Percentiles rank a stretch among this genome's conserved stretches.
Conservation (phyloP, 37 sponge, comb jelly and placozoan species). For the Tethya wilhelma region DNA sequence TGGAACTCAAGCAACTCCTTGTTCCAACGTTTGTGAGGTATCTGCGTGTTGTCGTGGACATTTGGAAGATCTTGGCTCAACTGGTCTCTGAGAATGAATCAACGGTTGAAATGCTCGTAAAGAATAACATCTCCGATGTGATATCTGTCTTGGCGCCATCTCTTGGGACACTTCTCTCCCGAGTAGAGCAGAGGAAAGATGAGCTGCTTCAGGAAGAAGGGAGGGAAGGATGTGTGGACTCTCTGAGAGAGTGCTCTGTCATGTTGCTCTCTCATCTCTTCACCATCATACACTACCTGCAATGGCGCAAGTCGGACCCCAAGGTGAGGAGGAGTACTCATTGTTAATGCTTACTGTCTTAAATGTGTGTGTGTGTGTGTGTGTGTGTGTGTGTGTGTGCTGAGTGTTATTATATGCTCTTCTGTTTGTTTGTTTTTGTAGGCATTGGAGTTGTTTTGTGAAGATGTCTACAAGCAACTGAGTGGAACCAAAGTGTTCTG, state of each 20-base stretch:
- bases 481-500: constrained; percentile 30
- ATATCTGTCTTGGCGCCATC: constrained; percentile 23
- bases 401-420: background rate
- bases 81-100: constrained; percentile 10
- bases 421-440: background rate
- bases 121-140: constrained; percentile 55
- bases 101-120: constrained; percentile 6
- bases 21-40: constrained; percentile 28
- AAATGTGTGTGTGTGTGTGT: too few relatives aligned
- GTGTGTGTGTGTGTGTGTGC: constrained; percentile 2
- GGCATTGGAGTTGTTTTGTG: constrained; percentile 47
- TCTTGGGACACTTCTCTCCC: constrained; percentile 27
- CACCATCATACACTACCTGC: constrained; percentile 39
- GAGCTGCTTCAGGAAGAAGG: background rate
- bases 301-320: constrained; percentile 38
- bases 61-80: constrained; percentile 35
- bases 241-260: constrained; percentile 37
- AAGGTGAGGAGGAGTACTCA: too few relatives aligned
- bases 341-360: too few relatives aligned
- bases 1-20: constrained; percentile 21
- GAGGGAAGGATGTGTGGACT: background rate
- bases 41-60: constrained; percentile 30
- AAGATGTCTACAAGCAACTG: constrained; percentile 44
- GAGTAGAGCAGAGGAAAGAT: constrained; percentile 25
- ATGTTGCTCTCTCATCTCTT: constrained; percentile 38